Percentiles rank a stretch among this genome's conserved stretches.
phyloP scores from a whole-genome alignment of 2,888 invertebrate species.

The Dynastes grantii region DNA sequence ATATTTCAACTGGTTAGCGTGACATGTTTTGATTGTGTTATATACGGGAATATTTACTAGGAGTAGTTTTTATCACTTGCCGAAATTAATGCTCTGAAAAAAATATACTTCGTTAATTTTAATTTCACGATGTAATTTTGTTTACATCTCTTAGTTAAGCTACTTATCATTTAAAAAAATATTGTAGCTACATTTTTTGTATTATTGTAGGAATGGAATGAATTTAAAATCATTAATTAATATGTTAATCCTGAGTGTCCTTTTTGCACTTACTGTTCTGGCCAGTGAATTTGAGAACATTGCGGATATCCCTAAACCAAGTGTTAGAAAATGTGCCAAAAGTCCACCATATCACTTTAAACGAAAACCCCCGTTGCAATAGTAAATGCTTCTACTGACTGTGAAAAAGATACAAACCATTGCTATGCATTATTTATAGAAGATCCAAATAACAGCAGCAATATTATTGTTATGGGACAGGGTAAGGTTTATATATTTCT shows the following conservation, averaged over 20 bases:
- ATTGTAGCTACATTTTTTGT: too few species aligned
- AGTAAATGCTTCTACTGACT: conserved; percentile 50
- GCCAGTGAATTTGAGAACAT: conserved; percentile 21
- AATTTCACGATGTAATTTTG: not conserved
- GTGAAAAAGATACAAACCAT: conserved; percentile 54
- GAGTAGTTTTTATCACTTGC: not conserved
- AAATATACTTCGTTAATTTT: not conserved
- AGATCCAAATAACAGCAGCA: conserved; percentile 75
- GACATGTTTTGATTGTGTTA: conserved; percentile 22
- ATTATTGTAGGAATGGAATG: conserved; percentile 40
- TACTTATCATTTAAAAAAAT: not conserved
- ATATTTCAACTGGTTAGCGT: conserved; percentile 35
- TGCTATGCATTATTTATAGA: conserved; percentile 84
- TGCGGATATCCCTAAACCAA: conserved; percentile 13
- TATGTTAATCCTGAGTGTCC: conserved; percentile 8
- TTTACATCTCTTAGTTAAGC: not conserved
- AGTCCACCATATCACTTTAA: conserved; percentile 60
- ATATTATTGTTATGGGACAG: conserved; percentile 77
- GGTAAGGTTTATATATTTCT: conserved; percentile 70
- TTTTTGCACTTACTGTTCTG: conserved; percentile 14
- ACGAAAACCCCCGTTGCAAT: conserved; percentile 62
- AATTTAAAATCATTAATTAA: conserved; percentile 12
- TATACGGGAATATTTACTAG: not conserved
- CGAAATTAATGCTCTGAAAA: not conserved
- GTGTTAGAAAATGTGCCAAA: conserved; percentile 44